Evolutionary conservation across 2,113 vertebrate species (phyloP).

Genomic region (Octodon degus): DNA sequence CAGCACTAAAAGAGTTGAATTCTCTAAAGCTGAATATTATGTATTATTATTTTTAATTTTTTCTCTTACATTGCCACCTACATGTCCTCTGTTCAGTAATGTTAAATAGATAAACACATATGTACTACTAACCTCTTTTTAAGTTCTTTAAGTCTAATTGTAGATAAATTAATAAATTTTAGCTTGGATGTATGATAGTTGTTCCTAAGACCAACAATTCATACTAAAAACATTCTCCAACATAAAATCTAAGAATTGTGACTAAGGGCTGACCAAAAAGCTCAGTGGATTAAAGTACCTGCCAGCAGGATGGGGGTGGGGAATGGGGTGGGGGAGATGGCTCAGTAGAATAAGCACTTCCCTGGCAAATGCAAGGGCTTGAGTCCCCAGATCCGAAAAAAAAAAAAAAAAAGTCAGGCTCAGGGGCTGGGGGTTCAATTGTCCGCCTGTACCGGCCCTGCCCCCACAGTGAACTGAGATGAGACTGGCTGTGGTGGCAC

Average conservation of each 20-base stretch:
- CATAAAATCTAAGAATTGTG: not conserved
- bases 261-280: not conserved
- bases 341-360: no score
- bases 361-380: no score
- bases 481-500: no score
- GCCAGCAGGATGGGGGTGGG: no score
- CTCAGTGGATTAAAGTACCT: no score
- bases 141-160: constrained; percentile 15
- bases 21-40: not conserved
- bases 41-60: not conserved
- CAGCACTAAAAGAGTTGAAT: not conserved
- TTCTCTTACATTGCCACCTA: not conserved
- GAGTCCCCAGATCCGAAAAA: no score
- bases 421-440: no score
- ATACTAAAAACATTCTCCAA: not conserved
- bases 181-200: not conserved
- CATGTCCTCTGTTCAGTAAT: not conserved
- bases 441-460: no score
- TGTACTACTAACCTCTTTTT: constrained; percentile 8
- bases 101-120: not conserved
- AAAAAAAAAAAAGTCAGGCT: no score
- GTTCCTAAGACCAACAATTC: not conserved
- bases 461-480: no score
- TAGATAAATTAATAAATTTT: not conserved
- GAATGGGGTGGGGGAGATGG: no score